Evolutionary conservation across 2,113 vertebrate genomes (phyloP), one percentile per base, ranked within the genome.

Genomic region (Rhabdomys dilectus): DNA sequence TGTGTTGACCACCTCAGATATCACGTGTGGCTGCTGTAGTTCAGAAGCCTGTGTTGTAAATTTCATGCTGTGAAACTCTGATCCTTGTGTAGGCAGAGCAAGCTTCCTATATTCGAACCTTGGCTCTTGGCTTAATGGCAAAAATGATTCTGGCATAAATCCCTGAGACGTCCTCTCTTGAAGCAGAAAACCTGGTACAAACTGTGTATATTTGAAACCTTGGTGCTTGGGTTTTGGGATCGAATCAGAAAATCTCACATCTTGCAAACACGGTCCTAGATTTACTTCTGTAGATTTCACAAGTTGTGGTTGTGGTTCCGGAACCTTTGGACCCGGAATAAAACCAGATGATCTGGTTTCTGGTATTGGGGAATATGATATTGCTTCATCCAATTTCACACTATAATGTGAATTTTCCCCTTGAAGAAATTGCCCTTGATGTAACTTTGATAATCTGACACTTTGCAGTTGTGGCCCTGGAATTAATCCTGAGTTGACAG

Each of bases 401-500:
- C 31, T 53, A 81, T 91, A 60, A 72, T 95, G 29, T 90, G 48
- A 95, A 89, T 91, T 87, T 89, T 90, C 45, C 48, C n/a, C 91
- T 97, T 96, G 96, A 94, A 93, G 19, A 66, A 68, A 29, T 48
- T 45, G 6, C 34, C 22, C 88, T 93, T 73, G 91, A 58, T 82
- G 42, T 81, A 93, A 90, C 3, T 72, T 84, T 88, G 94, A 90
- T 96, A 96, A 96, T 89, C 58, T 92, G 19, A 96, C 66, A 95
- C 86, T 96, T 96, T 96, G 91, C 31, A 82, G 29, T 19, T 92
- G 92, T 92, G 94, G 73, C 42, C 85, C 85, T 80, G 42, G 51
- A 75, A 77, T 92, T 56, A 60, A 26, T 39, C 56, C n/a, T 26
- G 80, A 39, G 13, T 60, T 26, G 80, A 60, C 36, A 60, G 11